phyloP scores from a whole-genome alignment of 2,888 invertebrate genomes.

The Eilema sororculum region DNA sequence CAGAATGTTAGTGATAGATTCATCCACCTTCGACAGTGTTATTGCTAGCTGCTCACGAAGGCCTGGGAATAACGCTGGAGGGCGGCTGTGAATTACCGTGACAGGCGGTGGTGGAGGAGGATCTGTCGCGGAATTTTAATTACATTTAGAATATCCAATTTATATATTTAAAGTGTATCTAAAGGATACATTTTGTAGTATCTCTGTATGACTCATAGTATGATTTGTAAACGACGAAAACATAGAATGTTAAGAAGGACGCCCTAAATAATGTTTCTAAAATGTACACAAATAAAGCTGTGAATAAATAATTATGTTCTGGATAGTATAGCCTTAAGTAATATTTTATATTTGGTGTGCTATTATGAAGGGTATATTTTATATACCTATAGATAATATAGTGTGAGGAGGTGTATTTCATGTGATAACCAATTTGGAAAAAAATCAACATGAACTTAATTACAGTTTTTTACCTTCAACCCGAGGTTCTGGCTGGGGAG shows the following conservation, averaged over 20 bases:
- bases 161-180: not conserved
- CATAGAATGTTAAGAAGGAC: not conserved
- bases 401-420: too few relatives aligned
- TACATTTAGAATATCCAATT: slow-evolving; percentile 3
- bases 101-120: slow-evolving; percentile 12
- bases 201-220: not conserved
- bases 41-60: slow-evolving; percentile 27
- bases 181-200: not conserved
- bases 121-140: slow-evolving; percentile 37
- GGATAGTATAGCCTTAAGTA: too few relatives aligned
- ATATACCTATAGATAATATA: too few relatives aligned
- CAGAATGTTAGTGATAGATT: slow-evolving; percentile 23
- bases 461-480: slow-evolving; percentile 53
- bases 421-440: not conserved
- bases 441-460: not conserved
- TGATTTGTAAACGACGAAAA: not conserved
- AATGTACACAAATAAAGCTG: too few relatives aligned
- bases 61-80: slow-evolving; percentile 23
- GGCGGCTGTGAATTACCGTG: slow-evolving; percentile 17
- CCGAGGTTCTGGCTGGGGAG: slow-evolving; percentile 43
- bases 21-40: slow-evolving; percentile 25
- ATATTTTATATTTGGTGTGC: too few relatives aligned
- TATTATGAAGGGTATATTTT: too few relatives aligned
- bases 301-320: too few relatives aligned
- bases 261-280: not conserved